These are phyloP conservation scores for Umimayanthus chanpuru DNA, from an alignment of 92 coral and sea anemone genomes.

Conservation along the genomic window DNA sequence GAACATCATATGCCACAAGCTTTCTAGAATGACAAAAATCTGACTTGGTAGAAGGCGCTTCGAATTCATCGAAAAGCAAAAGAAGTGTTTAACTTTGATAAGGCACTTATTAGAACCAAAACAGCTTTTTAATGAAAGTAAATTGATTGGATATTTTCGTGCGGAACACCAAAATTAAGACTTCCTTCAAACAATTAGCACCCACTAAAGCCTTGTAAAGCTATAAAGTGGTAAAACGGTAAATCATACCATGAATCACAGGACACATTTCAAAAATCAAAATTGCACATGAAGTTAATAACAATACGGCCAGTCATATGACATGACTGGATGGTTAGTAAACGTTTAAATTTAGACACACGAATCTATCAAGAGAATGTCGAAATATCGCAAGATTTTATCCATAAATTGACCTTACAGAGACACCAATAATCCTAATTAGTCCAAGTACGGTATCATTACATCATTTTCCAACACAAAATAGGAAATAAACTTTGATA, in stretches of 20 bases:
- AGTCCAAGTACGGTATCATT: constrained; percentile 6
- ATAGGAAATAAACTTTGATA: background rate
- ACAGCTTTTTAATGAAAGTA: background rate
- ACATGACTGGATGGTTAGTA: too few relatives aligned
- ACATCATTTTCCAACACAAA: background rate
- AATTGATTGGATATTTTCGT: constrained; percentile 8
- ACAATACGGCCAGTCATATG: background rate
- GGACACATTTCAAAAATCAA: background rate
- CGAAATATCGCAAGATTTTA: background rate
- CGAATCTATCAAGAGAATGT: background rate
- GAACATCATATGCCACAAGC: background rate
- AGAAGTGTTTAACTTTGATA: background rate
- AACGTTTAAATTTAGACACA: background rate
- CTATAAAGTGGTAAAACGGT: background rate
- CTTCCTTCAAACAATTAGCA: background rate
- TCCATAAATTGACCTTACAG: background rate
- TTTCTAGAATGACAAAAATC: background rate
- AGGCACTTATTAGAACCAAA: background rate
- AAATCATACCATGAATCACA: background rate
- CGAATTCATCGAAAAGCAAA: background rate
- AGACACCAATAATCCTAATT: background rate
- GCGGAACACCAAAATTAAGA: background rate
- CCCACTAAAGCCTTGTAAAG: background rate
- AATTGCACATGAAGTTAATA: background rate
- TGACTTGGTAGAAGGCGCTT: background rate